Percentiles rank a stretch among this genome's conserved stretches.
These are phyloP conservation scores for Drosophila subobscura DNA, from an alignment of 1,140 invertebrate species.

Conservation along the genomic window DNA sequence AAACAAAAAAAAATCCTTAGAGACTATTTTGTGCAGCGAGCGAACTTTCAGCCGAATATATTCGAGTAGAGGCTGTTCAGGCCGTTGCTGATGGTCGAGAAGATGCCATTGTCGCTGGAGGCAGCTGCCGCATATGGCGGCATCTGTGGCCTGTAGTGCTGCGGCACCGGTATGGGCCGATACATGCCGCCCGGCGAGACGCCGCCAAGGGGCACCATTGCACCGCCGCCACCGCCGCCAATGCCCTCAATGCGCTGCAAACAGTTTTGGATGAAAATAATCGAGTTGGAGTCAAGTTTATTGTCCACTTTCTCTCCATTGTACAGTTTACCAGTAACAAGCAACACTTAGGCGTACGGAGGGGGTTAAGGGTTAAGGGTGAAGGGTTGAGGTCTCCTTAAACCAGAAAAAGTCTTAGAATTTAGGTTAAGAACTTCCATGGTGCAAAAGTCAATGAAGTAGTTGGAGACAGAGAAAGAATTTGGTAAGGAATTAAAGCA, in stretches of 20 bases:
- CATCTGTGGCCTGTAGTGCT: constrained; percentile 85
- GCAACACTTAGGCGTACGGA: constrained; percentile 12
- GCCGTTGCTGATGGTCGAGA: constrained; percentile 90
- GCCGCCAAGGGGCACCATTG: constrained; percentile 23
- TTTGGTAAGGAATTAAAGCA: no score
- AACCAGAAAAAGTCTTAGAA: constrained; percentile 5
- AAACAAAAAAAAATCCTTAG: constrained; percentile 29
- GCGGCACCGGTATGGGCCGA: constrained; percentile 66
- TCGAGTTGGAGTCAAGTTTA: constrained; percentile 21
- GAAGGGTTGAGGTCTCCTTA: background rate
- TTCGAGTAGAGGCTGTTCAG: constrained; percentile 90
- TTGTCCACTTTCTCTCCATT: constrained; percentile 16
- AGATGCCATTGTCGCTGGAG: constrained; percentile 85
- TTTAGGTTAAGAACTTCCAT: background rate
- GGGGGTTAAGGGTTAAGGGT: no score
- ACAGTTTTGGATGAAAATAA: constrained; percentile 3
- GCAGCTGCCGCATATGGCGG: constrained; percentile 65
- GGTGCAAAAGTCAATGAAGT: no score
- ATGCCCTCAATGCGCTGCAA: constrained; percentile 69
- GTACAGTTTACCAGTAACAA: constrained; percentile 14
- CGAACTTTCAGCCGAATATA: constrained; percentile 86
- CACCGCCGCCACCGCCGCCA: no score
- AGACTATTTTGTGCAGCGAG: background rate
- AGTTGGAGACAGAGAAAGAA: background rate
- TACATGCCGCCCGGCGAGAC: constrained; percentile 50